Conservation (phyloP, 2,113 vertebrate species). For the Trogon surrucura region DNA sequence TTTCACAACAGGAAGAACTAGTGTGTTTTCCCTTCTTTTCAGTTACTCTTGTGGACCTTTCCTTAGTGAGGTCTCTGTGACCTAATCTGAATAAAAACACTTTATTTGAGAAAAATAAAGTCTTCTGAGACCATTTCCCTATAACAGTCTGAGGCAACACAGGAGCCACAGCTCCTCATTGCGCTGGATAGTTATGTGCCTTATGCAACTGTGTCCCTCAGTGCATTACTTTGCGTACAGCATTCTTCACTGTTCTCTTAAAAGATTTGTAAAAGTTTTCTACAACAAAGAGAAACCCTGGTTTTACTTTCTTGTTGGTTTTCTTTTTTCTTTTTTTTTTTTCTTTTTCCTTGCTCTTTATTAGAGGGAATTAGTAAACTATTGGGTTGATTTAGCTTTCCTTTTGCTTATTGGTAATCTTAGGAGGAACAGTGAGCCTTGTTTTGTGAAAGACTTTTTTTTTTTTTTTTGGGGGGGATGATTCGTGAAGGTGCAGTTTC, state of each 20-base stretch:
- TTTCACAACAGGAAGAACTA: not conserved
- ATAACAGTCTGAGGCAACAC: not conserved
- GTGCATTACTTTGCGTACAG: not conserved
- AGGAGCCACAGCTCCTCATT: not conserved
- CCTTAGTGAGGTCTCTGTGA: not conserved
- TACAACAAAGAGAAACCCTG: not conserved
- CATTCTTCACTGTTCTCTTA: not conserved
- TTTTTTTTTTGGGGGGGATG: not conserved
- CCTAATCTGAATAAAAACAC: not conserved
- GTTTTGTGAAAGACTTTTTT: not conserved
- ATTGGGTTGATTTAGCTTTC: not conserved
- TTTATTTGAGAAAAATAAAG: not conserved
- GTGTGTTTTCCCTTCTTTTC: not conserved
- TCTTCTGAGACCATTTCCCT: not conserved
- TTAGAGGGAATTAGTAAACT: not conserved
- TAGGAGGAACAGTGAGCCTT: not conserved
- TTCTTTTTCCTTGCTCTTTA: not conserved
- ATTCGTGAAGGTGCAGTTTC: not conserved
- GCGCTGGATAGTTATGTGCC: not conserved
- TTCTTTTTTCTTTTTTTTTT: not conserved
- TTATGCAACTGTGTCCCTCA: not conserved
- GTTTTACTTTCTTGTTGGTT: not conserved
- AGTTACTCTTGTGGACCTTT: not conserved
- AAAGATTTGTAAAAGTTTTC: not conserved
- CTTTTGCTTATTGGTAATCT: not conserved